These are phyloP conservation scores for Lepidotrigona ventralis DNA, from an alignment of 1,140 invertebrate species.

Conservation along the genomic window DNA sequence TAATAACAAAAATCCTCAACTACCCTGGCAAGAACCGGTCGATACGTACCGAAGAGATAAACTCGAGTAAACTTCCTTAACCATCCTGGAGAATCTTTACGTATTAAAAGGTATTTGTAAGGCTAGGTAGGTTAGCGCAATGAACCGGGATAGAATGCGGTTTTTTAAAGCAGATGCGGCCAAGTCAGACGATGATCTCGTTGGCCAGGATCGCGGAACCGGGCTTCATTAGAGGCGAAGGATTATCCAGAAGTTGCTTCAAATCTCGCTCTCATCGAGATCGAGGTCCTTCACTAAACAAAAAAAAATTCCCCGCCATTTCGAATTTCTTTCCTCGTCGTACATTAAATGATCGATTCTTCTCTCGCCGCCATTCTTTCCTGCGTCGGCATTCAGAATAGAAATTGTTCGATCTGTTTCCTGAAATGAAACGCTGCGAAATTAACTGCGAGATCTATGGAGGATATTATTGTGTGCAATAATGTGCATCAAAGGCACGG, in stretches of 20 bases:
- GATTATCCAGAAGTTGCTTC: constrained; percentile 7
- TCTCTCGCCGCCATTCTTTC: neutral
- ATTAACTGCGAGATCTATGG: neutral
- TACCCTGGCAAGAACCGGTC: no score
- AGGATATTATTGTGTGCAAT: no score
- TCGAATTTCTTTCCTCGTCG: neutral
- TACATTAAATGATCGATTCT: neutral
- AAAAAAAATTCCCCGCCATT: constrained; percentile 20
- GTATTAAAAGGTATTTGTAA: no score
- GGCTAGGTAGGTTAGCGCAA: neutral
- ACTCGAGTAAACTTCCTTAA: no score
- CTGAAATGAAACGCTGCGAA: neutral
- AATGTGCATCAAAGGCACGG: neutral
- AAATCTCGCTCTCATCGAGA: neutral
- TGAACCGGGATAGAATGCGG: constrained; percentile 9
- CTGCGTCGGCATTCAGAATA: neutral
- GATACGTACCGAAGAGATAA: no score
- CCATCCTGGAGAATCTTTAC: no score
- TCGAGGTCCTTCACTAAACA: neutral
- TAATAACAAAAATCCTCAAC: no score
- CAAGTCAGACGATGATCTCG: constrained; percentile 18
- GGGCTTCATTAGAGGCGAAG: constrained; percentile 14
- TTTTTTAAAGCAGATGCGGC: no score
- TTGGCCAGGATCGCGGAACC: constrained; percentile 38
- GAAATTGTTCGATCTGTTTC: neutral